Conservation (phyloP, 2,888 invertebrate species). For the Acanthosepion lycidas region DNA sequence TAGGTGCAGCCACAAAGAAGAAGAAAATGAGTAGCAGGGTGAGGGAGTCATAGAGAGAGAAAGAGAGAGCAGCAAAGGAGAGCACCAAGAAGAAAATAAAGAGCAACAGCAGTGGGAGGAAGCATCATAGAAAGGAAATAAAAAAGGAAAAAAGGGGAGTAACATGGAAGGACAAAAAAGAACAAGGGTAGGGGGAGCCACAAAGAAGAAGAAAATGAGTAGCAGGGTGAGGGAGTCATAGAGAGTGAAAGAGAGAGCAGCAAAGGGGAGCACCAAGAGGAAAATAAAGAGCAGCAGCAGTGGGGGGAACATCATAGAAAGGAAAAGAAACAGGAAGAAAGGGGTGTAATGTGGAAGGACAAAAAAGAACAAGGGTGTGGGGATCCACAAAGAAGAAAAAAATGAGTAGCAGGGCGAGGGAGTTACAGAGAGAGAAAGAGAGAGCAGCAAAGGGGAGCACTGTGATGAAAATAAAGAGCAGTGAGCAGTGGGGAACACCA, state of each 20-base stretch:
- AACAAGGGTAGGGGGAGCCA: too few relatives aligned
- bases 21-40: too few relatives aligned
- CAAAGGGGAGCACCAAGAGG: background rate
- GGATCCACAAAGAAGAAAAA: background rate
- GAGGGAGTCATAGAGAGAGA: too few relatives aligned
- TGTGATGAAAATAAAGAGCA: background rate
- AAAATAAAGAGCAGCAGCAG: background rate
- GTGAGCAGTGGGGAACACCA: background rate
- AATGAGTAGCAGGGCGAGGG: too few relatives aligned
- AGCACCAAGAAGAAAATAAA: too few relatives aligned
- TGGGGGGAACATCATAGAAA: background rate
- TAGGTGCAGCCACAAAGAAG: too few relatives aligned
- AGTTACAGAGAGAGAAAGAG: background rate
- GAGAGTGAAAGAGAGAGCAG: background rate
- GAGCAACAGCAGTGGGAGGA: too few relatives aligned
- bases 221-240: too few relatives aligned
- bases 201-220: background rate
- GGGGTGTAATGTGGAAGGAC: background rate
- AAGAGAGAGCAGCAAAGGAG: too few relatives aligned
- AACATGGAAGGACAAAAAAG: too few relatives aligned
- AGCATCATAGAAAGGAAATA: too few relatives aligned
- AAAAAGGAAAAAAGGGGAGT: too few relatives aligned
- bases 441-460: background rate
- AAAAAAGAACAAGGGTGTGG: background rate
- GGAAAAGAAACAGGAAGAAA: background rate